Evolutionary conservation across 2,113 vertebrate species (phyloP).

Genomic region (Enhydra lutris): DNA sequence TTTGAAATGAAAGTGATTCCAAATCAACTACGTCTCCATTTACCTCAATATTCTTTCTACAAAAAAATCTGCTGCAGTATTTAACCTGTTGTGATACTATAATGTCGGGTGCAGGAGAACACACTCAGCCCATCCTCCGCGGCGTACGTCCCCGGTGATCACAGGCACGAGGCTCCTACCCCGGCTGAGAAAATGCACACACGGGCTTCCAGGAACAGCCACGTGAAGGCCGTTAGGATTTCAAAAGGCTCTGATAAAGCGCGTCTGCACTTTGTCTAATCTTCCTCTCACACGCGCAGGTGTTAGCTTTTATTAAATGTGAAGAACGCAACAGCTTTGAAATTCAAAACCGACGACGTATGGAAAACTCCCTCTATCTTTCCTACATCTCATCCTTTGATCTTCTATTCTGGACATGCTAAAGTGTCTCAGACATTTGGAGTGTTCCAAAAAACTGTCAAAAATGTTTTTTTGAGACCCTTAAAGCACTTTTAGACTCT

Average conservation of each 20-base stretch:
- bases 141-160: background rate
- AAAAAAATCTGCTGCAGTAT: background rate
- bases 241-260: background rate
- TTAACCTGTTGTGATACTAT: background rate
- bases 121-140: background rate
- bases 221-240: background rate
- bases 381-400: background rate
- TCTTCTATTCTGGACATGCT: background rate
- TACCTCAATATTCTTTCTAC: background rate
- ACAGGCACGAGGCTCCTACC: background rate
- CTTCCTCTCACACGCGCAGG: background rate
- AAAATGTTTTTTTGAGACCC: background rate
- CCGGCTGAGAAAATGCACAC: background rate
- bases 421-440: background rate
- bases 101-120: background rate
- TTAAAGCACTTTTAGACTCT: background rate
- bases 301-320: background rate
- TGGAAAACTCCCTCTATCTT: conserved; percentile 7
- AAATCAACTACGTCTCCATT: background rate
- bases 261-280: background rate
- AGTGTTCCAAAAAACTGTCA: background rate
- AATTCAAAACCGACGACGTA: background rate
- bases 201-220: background rate
- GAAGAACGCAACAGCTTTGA: conserved; percentile 34
- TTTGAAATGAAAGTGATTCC: conserved; percentile 14